Evolutionary conservation across 2,113 vertebrate species (phyloP), one percentile per base, ranked within the genome.

Genomic region (Perccottus glenii): DNA sequence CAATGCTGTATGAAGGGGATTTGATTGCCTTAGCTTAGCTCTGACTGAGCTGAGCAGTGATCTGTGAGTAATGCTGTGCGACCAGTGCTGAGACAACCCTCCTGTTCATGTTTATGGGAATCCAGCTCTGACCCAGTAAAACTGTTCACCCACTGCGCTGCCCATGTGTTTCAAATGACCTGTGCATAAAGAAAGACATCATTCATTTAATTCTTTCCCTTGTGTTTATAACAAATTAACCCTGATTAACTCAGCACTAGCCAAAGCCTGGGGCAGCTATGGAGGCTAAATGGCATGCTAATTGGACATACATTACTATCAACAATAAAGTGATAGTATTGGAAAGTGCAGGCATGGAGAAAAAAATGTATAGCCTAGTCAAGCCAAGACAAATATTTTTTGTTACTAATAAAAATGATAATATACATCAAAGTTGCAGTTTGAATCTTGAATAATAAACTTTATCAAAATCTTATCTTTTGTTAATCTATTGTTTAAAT

Each of bases 161-260:
- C 42, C 80, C 71, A 73, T 88, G 85, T 85, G 85, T 61, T 77
- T 81, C 70, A 86, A 75, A 83, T 87, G 87, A 79, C 81, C 78
- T 83, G 80, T 70, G 73, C 42, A 86, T 80, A 83, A 86, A 82
- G 75, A 66, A 79, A 75, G 81, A 74, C 73, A 65, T 67, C 60
- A 53, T 83, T 81, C 84, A 80, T 87, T 89, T 84, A 83, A 81
- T 82, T 81, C 66, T 53, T 76, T 69, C 73, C 69, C 69, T 77
- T 86, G 78, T 86, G 79, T 89, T 85, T 82, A 73, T 78, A 83
- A 86, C 85, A 80, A 87, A 89, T 89, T 85, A 89, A 86, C 87
- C 83, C 83, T 84, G 80, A 88, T 91, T 89, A 90, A 84, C 66
- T 81, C n/a, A 0, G 57, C 63, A 78, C 81, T 85, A 56, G 78